Base-by-base conservation (phyloP, 2,888 invertebrate species). In the Cheilosia vulpina region DNA sequence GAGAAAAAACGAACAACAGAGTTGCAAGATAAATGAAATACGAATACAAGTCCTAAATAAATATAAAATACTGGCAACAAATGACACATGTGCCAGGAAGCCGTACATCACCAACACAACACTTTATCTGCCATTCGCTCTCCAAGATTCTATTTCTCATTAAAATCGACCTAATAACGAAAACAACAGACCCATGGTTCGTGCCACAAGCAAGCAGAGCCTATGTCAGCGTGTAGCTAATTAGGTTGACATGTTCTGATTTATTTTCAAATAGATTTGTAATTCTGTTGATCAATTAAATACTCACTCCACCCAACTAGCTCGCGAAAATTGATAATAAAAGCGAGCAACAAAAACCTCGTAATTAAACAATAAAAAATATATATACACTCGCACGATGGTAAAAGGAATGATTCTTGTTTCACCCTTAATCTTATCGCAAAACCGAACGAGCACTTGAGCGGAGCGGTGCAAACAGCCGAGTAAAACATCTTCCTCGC, bases 351-450 rank as follows among this genome's bases (percentile, higher is more conserved):
- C 15, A 55, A 52, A 52, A 21, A 21, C 13, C 38, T 1, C 38
- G 34, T 34, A 34, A 13, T 52, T 17, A n/a, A 17, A 47, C 6
- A 47, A 47, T 47, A 47, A 47, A 47, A 47, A 1, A 47, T 17
- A 9, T 52, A 38, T 19, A 31, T 31, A 31, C 2, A 24, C 17
- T 19, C 45, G 4, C 2, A 5, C 45, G 17, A 45, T 15, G 17
- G 17, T 45, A 45, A 47, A 47, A 47, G 7, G 9, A 17, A n/a
- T 47, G 17, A 38, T 34, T 57, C 24, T 4, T 43, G 27, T 58
- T 76, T 45, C 60, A 60, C 53, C 43, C 66, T 60, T 62, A 57
- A 71, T 78, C 71, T 78, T 78, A 78, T 78, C 78, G 43, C 69
- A 7, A 9, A 65, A 50, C 50, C n/a, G 11, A 65, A 68, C 19